Evolutionary conservation across 1,140 invertebrate species (phyloP).

Genomic region (Atta texana): DNA sequence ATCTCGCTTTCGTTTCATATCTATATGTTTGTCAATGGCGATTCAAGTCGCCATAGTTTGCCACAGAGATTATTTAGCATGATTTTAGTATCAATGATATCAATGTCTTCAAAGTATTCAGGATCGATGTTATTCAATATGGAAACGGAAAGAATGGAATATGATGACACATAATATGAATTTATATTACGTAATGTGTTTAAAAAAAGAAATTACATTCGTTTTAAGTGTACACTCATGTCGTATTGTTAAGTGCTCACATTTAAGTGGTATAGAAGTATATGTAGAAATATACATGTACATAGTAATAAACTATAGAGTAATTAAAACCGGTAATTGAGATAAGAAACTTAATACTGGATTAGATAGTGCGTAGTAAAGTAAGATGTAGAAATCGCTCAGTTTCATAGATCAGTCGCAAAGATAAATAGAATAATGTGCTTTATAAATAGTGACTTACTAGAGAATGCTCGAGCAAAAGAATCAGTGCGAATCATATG

Average conservation of each 20-base stretch:
- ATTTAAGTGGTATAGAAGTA: no score
- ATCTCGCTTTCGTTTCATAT: constrained; percentile 49
- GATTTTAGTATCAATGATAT: background rate
- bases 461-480: constrained; percentile 2
- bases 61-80: constrained; percentile 2
- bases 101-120: background rate
- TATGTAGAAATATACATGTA: background rate
- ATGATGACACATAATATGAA: background rate
- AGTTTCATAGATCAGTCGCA: constrained; percentile 31
- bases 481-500: constrained; percentile 19
- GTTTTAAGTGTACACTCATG: background rate
- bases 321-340: constrained; percentile 48
- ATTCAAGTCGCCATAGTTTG: background rate
- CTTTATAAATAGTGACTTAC: constrained; percentile 30
- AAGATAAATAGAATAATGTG: constrained; percentile 44
- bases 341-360: constrained; percentile 55
- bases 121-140: background rate
- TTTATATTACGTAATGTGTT: background rate
- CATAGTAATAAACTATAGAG: constrained; percentile 19
- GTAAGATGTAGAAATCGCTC: constrained; percentile 59
- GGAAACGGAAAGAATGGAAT: background rate
- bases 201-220: background rate
- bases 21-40: background rate
- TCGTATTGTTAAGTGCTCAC: constrained; percentile 5
- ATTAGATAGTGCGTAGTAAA: constrained; percentile 42